Conservation (phyloP, 2,888 invertebrate genomes). For the Antitype chi region DNA sequence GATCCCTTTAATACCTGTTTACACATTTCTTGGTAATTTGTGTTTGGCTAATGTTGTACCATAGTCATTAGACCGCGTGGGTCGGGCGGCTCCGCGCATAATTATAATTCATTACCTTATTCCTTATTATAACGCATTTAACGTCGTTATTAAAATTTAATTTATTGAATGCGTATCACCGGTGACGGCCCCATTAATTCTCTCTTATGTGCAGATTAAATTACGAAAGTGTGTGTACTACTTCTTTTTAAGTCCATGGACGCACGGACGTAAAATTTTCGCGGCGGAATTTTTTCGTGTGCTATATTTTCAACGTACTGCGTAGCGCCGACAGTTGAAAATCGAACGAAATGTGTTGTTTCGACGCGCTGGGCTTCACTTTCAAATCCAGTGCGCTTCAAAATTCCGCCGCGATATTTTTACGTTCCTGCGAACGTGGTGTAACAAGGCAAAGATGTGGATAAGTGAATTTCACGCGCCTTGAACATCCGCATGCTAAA, state of each 20-base stretch:
- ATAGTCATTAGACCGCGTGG: constrained; percentile 84
- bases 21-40: constrained; percentile 87
- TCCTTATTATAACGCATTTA: constrained; percentile 76
- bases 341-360: no score
- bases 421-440: no score
- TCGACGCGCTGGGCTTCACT: no score
- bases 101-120: constrained; percentile 87
- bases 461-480: constrained; percentile 48
- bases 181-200: constrained; percentile 44
- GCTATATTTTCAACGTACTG: no score
- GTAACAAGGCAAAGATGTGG: constrained; percentile 41
- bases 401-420: no score
- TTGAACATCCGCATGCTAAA: constrained; percentile 31
- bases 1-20: constrained; percentile 86
- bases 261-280: no score
- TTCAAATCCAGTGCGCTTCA: no score
- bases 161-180: constrained; percentile 63
- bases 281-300: no score
- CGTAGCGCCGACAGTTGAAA: no score
- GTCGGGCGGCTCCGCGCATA: constrained; percentile 78
- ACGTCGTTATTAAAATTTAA: constrained; percentile 71
- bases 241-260: constrained; percentile 18
- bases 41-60: constrained; percentile 87
- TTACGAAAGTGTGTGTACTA: constrained; percentile 54
- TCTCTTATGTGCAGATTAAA: constrained; percentile 56